Evolutionary conservation across 1,140 invertebrate genomes (phyloP).

Genomic region (Drosophila obscura): DNA sequence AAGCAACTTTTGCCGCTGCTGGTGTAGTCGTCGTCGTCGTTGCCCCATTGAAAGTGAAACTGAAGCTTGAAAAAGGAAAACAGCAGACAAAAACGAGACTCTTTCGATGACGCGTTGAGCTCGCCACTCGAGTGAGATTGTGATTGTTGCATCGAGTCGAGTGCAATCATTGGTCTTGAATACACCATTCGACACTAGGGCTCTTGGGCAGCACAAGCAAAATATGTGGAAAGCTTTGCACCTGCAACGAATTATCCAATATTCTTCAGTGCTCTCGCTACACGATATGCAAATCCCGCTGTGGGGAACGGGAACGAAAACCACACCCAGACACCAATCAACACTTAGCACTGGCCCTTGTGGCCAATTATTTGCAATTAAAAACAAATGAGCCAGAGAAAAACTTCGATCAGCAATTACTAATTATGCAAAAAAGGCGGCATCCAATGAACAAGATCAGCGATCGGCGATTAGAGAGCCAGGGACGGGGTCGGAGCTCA

Average conservation of each 20-base stretch:
- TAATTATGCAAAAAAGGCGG: slow-evolving; percentile 68
- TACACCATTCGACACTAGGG: slow-evolving; percentile 38
- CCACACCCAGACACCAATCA: slow-evolving; percentile 75
- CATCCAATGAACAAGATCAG: slow-evolving; percentile 68
- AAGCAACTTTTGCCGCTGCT: slow-evolving; percentile 61
- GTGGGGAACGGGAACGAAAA: slow-evolving; percentile 1
- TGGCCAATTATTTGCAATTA: slow-evolving; percentile 76
- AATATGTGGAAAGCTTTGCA: slow-evolving; percentile 58
- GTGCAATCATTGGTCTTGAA: slow-evolving; percentile 26
- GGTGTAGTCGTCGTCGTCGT: slow-evolving; percentile 28
- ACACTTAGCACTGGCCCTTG: slow-evolving; percentile 68
- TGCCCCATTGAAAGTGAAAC: slow-evolving; percentile 74
- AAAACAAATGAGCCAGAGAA: slow-evolving; percentile 38
- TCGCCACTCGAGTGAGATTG: slow-evolving; percentile 53
- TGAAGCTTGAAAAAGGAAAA: slow-evolving; percentile 47
- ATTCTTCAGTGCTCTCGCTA: slow-evolving; percentile 37
- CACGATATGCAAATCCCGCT: slow-evolving; percentile 61
- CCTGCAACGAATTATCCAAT: slow-evolving; percentile 45
- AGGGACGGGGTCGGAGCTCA: slow-evolving; percentile 27
- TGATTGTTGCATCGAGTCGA: slow-evolving; percentile 28
- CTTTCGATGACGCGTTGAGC: slow-evolving; percentile 50
- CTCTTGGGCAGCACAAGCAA: slow-evolving; percentile 24
- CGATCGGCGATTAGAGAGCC: slow-evolving; percentile 44
- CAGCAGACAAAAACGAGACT: slow-evolving; percentile 25
- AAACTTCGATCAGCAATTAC: slow-evolving; percentile 42